Evolutionary conservation across 1,140 invertebrate genomes (phyloP).

Genomic region (Saxidomus purpurata): DNA sequence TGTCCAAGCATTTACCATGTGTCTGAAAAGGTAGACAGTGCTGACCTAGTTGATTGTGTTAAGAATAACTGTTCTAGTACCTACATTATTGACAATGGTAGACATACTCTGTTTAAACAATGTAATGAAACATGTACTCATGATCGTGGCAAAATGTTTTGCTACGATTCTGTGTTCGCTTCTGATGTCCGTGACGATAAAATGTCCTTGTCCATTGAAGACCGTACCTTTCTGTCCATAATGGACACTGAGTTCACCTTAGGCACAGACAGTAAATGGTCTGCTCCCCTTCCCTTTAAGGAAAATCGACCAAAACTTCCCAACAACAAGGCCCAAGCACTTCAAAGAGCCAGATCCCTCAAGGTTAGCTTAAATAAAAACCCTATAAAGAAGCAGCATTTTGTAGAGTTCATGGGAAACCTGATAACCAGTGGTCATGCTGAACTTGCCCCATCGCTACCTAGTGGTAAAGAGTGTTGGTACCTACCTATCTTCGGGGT

Average conservation of each 20-base stretch:
- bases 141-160: too few species aligned
- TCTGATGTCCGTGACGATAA: constrained; percentile 48
- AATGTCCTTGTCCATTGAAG: constrained; percentile 59
- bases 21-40: neutral
- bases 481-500: constrained; percentile 72
- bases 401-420: constrained; percentile 58
- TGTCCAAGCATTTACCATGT: constrained; percentile 42
- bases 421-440: constrained; percentile 53
- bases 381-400: constrained; percentile 50
- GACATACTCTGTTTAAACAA: too few species aligned
- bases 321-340: constrained; percentile 59
- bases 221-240: constrained; percentile 52
- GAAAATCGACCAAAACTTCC: constrained; percentile 26
- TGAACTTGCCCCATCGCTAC: constrained; percentile 45
- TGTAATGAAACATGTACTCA: too few species aligned
- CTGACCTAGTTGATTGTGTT: too few species aligned
- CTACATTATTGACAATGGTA: too few species aligned
- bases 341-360: constrained; percentile 18
- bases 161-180: constrained; percentile 46
- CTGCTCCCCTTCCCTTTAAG: constrained; percentile 68
- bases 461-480: constrained; percentile 61
- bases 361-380: constrained; percentile 6
- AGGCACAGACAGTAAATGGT: constrained; percentile 56
- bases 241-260: constrained; percentile 63
- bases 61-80: too few species aligned